Conservation (phyloP, 2,797 vertebrate genomes). For the Chanos chanos region DNA sequence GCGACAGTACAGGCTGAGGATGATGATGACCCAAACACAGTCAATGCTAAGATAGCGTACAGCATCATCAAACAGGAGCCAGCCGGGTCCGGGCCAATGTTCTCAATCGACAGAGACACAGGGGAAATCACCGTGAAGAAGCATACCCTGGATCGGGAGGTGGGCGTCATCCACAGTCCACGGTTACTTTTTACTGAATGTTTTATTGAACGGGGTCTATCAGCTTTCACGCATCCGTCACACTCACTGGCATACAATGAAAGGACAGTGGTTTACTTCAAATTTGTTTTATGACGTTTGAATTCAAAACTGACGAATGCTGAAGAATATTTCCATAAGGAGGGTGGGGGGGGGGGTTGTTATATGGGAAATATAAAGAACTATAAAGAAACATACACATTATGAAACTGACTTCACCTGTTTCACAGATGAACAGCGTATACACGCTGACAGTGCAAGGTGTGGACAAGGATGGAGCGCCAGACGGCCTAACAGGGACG, state of each 20-base stretch:
- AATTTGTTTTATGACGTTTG: too few relatives aligned
- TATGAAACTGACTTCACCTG: too few relatives aligned
- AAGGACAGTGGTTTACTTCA: too few relatives aligned
- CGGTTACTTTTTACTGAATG: too few relatives aligned
- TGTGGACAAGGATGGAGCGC: constrained; percentile 68
- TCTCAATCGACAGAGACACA: constrained; percentile 71
- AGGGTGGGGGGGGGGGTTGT: too few relatives aligned
- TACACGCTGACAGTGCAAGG: constrained; percentile 79
- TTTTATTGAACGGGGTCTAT: too few relatives aligned
- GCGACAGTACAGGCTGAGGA: constrained; percentile 81
- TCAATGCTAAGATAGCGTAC: constrained; percentile 79
- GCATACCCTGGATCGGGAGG: constrained; percentile 86
- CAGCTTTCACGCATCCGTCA: too few relatives aligned
- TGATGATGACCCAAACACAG: constrained; percentile 72
- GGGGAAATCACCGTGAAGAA: constrained; percentile 76
- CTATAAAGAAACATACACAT: too few relatives aligned
- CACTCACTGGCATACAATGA: too few relatives aligned
- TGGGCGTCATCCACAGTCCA: constrained; percentile 60
- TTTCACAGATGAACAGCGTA: constrained; percentile 62
- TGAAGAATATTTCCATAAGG: too few relatives aligned
- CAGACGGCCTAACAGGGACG: constrained; percentile 61
- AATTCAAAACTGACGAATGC: too few relatives aligned
- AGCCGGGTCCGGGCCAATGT: constrained; percentile 53
- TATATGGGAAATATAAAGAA: too few relatives aligned
- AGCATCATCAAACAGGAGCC: constrained; percentile 80